A percentile compares a stretch with the other conserved stretches of the same genome.
Evolutionary conservation across 2,113 vertebrate genomes (phyloP).

Genomic region (Conger conger): DNA sequence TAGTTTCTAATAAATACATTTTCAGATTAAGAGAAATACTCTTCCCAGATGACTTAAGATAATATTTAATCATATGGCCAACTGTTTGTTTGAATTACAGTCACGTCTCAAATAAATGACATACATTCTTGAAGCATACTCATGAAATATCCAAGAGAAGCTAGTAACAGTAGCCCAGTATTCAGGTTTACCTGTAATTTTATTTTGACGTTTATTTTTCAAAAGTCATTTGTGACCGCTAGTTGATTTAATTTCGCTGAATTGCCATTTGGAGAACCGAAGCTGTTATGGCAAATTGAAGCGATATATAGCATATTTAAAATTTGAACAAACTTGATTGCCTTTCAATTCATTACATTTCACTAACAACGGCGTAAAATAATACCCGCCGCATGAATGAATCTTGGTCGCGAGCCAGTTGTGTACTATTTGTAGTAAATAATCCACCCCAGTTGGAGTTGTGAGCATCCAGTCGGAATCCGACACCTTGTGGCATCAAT

Average conservation of each 20-base stretch:
- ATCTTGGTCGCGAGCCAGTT: neutral
- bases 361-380: neutral
- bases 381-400: constrained; percentile 3
- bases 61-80: no score
- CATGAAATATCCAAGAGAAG: no score
- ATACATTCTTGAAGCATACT: no score
- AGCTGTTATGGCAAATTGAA: neutral
- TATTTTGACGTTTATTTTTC: neutral
- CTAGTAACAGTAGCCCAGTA: no score
- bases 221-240: neutral
- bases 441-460: constrained; percentile 8
- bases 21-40: no score
- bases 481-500: neutral
- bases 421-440: constrained; percentile 9
- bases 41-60: no score
- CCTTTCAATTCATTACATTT: constrained; percentile 1
- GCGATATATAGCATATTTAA: neutral
- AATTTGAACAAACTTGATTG: neutral
- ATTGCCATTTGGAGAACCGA: neutral
- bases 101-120: no score
- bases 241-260: neutral
- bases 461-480: constrained; percentile 8
- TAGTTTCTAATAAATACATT: no score
- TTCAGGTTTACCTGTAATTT: no score
- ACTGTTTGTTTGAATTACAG: no score